phyloP scores from a whole-genome alignment of 1,140 invertebrate species.

The Drosophila athabasca region DNA sequence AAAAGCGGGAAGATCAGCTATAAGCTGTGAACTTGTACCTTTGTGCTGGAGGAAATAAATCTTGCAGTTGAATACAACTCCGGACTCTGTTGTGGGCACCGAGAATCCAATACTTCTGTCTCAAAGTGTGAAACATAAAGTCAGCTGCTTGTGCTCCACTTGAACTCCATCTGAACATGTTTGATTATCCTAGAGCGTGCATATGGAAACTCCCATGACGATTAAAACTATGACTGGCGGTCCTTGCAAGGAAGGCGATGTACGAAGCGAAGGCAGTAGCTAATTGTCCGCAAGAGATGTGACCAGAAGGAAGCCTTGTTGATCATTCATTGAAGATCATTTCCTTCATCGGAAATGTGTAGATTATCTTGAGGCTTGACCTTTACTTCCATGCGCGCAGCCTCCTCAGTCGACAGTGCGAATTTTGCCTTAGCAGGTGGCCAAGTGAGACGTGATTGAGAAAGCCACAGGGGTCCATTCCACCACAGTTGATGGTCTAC shows the following conservation, averaged over 20 bases:
- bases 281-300: not conserved
- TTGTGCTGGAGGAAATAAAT: too few species aligned
- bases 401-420: too few species aligned
- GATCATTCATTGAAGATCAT: too few species aligned
- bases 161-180: not conserved
- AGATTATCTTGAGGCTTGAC: not conserved
- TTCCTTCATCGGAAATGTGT: slow-evolving; percentile 5
- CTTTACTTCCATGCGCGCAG: too few species aligned
- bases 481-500: too few species aligned
- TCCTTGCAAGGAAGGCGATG: too few species aligned
- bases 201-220: not conserved
- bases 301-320: too few species aligned
- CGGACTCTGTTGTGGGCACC: slow-evolving; percentile 8
- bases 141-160: not conserved
- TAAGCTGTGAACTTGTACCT: too few species aligned
- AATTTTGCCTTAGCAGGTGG: too few species aligned
- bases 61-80: slow-evolving; percentile 4
- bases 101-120: slow-evolving; percentile 10
- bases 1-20: too few species aligned
- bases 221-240: not conserved
- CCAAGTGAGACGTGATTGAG: too few species aligned
- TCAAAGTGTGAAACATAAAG: not conserved
- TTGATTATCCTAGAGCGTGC: not conserved
- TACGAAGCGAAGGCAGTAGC: not conserved
- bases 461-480: too few species aligned